Evolutionary conservation across 2,888 invertebrate species (phyloP).

Genomic region (Venustoraphidia nigricollis): DNA sequence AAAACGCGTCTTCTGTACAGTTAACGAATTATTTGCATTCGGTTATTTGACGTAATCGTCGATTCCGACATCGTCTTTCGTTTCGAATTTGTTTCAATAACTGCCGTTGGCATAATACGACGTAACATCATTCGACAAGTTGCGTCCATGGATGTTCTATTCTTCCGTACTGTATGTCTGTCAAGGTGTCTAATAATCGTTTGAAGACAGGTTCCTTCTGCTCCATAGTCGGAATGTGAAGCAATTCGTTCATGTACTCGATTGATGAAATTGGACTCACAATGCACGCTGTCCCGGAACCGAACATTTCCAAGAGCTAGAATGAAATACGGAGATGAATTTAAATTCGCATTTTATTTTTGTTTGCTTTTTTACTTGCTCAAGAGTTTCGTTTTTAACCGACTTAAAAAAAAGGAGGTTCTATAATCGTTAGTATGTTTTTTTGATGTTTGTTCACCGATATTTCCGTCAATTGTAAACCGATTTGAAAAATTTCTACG

Average conservation of each 20-base stretch:
- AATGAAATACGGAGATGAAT: constrained; percentile 17
- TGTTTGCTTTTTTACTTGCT: background rate
- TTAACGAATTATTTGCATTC: too few species aligned
- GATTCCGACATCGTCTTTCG: too few species aligned
- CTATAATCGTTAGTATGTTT: too few species aligned
- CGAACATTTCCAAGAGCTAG: constrained; percentile 90
- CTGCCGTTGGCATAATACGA: too few species aligned
- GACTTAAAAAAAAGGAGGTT: too few species aligned
- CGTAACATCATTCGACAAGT: constrained; percentile 33
- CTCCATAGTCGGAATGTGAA: constrained; percentile 58
- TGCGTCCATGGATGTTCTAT: constrained; percentile 69
- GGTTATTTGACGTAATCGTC: too few species aligned
- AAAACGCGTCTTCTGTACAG: too few species aligned
- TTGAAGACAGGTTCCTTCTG: constrained; percentile 59
- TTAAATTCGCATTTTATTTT: background rate
- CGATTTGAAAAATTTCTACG: too few species aligned
- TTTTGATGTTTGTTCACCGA: too few species aligned
- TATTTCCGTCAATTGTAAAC: too few species aligned
- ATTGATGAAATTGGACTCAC: constrained; percentile 85
- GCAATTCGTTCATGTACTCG: constrained; percentile 51
- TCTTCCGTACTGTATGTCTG: constrained; percentile 82
- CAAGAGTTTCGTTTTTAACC: too few species aligned
- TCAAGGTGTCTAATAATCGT: constrained; percentile 56
- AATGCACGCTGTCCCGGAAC: constrained; percentile 93
- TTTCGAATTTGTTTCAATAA: too few species aligned